A percentile compares a stretch with the other conserved stretches of the same genome.
phyloP scores from a whole-genome alignment of 2,888 invertebrate genomes.

The Scrobipalpa costella region DNA sequence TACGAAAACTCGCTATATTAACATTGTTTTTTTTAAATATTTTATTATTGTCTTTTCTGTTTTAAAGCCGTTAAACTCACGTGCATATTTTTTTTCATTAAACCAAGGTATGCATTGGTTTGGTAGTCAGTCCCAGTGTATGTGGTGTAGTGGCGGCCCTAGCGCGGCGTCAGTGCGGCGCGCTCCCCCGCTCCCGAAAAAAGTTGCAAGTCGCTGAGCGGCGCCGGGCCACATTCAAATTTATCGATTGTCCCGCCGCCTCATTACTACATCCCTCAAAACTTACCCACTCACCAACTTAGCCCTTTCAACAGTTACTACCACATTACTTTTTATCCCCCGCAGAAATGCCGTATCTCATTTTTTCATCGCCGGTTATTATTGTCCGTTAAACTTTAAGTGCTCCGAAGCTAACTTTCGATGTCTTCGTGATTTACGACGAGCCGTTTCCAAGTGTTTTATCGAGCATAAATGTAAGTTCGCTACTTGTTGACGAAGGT shows the following conservation, averaged over 20 bases:
- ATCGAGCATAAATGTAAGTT: constrained; percentile 79
- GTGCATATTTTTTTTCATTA: too few species aligned
- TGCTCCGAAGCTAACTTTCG: constrained; percentile 78
- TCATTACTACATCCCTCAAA: constrained; percentile 80
- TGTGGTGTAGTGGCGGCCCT: constrained; percentile 34
- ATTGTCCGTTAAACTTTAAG: constrained; percentile 81
- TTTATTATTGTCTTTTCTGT: too few species aligned
- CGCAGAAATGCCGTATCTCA: constrained; percentile 55
- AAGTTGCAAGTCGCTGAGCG: constrained; percentile 79
- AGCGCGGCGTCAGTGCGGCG: constrained; percentile 70
- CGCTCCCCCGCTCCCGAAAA: constrained; percentile 73
- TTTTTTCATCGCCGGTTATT: constrained; percentile 77
- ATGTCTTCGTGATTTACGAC: constrained; percentile 77
- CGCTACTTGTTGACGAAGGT: constrained; percentile 78
- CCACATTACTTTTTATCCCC: constrained; percentile 76
- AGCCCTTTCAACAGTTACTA: constrained; percentile 68
- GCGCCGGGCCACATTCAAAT: constrained; percentile 80
- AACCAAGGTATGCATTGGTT: too few species aligned
- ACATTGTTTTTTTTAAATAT: too few species aligned
- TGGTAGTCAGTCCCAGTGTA: not conserved
- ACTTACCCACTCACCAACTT: constrained; percentile 74
- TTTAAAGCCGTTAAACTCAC: too few species aligned
- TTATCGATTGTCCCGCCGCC: constrained; percentile 79
- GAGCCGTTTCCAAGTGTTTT: constrained; percentile 77
- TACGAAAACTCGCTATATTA: too few species aligned